phyloP scores from a whole-genome alignment of 2,797 vertebrate species.

The Hoplostethus atlanticus region DNA sequence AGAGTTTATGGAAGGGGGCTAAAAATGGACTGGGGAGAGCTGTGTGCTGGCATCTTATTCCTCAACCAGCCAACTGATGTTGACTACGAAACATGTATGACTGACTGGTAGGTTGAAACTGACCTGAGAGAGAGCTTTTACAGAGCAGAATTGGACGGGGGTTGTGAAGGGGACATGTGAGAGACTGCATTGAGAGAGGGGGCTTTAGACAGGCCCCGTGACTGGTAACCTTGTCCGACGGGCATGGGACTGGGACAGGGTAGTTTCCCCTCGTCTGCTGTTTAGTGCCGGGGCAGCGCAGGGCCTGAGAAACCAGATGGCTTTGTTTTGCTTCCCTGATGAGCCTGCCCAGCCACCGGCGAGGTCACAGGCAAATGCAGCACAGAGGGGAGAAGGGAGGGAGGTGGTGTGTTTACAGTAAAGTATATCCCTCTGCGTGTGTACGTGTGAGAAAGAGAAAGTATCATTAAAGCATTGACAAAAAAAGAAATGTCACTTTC shows the following conservation, averaged over 20 bases:
- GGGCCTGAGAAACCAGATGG: conserved; percentile 92
- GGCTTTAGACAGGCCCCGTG: conserved; percentile 17
- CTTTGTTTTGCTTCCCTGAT: conserved; percentile 86
- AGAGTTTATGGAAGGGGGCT: too few relatives aligned
- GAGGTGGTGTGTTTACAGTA: conserved; percentile 54
- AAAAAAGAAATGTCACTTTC: background rate
- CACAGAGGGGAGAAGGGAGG: conserved; percentile 39
- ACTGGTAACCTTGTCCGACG: conserved; percentile 29
- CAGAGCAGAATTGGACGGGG: background rate
- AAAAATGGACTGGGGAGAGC: too few relatives aligned
- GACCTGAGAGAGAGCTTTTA: too few relatives aligned
- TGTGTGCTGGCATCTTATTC: too few relatives aligned
- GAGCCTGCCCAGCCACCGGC: conserved; percentile 73
- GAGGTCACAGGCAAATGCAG: conserved; percentile 78
- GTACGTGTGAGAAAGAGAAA: conserved; percentile 57
- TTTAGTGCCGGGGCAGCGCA: conserved; percentile 71
- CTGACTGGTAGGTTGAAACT: background rate
- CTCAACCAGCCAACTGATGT: background rate
- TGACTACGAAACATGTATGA: background rate
- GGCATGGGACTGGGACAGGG: conserved; percentile 61
- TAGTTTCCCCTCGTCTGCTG: conserved; percentile 79
- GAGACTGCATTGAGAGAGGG: too few relatives aligned
- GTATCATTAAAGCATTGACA: conserved; percentile 14
- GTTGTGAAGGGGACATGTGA: conserved; percentile 6
- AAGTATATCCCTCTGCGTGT: conserved; percentile 2